Conservation (phyloP, 2,797 vertebrate genomes). For the Muraenolepis orangiensis region DNA sequence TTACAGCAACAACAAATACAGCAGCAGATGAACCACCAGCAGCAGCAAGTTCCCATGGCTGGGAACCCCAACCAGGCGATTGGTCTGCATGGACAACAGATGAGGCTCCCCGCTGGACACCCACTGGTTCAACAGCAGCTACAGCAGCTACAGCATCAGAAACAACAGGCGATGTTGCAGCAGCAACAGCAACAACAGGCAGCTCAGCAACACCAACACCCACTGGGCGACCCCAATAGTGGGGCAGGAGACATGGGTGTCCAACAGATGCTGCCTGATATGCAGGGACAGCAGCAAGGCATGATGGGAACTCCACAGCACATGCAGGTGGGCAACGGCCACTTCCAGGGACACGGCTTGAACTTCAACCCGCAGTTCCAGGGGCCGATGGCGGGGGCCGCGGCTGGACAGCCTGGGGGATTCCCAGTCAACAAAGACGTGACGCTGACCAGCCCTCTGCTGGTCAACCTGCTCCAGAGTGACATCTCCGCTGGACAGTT, state of each 20-base stretch:
- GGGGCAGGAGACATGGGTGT: constrained; percentile 76
- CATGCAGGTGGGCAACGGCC: constrained; percentile 92
- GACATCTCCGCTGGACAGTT: constrained; percentile 98
- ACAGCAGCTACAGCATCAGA: constrained; percentile 73
- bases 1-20: constrained; percentile 67
- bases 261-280: constrained; percentile 89
- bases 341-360: constrained; percentile 90
- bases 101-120: constrained; percentile 82
- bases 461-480: constrained; percentile 97
- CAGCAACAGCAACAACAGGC: constrained; percentile 71
- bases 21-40: constrained; percentile 75
- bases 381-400: constrained; percentile 82
- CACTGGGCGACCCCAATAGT: constrained; percentile 78
- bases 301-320: constrained; percentile 86
- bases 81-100: constrained; percentile 89
- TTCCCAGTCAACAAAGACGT: constrained; percentile 96
- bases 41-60: constrained; percentile 82
- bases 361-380: constrained; percentile 84
- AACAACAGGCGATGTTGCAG: constrained; percentile 84
- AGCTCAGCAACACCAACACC: constrained; percentile 77
- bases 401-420: constrained; percentile 82
- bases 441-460: constrained; percentile 91
- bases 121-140: constrained; percentile 86
- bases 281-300: constrained; percentile 86
- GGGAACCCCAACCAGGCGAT: constrained; percentile 87